phyloP scores from a whole-genome alignment of 1,140 invertebrate genomes.

The Agrilus planipennis region DNA sequence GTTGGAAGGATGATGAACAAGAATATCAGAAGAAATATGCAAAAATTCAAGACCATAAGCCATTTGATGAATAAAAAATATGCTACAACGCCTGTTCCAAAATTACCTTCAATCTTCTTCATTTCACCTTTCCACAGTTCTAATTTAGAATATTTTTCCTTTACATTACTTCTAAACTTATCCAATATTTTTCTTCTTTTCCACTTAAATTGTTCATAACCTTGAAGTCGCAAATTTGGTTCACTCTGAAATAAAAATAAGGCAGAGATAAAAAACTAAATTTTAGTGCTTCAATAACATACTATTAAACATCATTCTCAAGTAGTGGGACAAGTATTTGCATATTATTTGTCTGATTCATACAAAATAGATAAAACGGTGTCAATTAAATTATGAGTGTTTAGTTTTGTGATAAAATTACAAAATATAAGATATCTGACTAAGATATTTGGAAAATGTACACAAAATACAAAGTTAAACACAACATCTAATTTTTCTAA shows the following conservation, averaged over 20 bases:
- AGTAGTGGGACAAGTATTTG: too few relatives aligned
- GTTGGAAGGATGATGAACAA: constrained; percentile 57
- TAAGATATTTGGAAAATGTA: too few relatives aligned
- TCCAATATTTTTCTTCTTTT: constrained; percentile 57
- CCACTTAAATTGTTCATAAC: constrained; percentile 67
- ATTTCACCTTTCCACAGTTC: constrained; percentile 60
- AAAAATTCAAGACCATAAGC: constrained; percentile 63
- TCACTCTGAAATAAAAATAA: constrained; percentile 46
- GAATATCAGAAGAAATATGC: constrained; percentile 51
- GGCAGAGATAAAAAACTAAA: too few relatives aligned
- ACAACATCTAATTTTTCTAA: too few relatives aligned
- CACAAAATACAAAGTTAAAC: too few relatives aligned
- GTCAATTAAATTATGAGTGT: too few relatives aligned
- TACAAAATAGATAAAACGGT: too few relatives aligned
- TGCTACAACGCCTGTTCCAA: constrained; percentile 66
- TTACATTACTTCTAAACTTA: constrained; percentile 41
- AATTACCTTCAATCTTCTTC: constrained; percentile 65
- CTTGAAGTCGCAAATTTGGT: constrained; percentile 64
- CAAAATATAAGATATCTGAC: too few relatives aligned
- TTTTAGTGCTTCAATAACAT: too few relatives aligned
- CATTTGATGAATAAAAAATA: constrained; percentile 74
- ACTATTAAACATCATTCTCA: too few relatives aligned
- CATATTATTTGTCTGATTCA: too few relatives aligned
- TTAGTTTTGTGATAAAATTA: too few relatives aligned
- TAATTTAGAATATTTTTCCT: constrained; percentile 53